Percentiles rank a stretch among this genome's conserved stretches.
phyloP scores from a whole-genome alignment of 2,113 vertebrate genomes.

The Clarias macrocephalus region DNA sequence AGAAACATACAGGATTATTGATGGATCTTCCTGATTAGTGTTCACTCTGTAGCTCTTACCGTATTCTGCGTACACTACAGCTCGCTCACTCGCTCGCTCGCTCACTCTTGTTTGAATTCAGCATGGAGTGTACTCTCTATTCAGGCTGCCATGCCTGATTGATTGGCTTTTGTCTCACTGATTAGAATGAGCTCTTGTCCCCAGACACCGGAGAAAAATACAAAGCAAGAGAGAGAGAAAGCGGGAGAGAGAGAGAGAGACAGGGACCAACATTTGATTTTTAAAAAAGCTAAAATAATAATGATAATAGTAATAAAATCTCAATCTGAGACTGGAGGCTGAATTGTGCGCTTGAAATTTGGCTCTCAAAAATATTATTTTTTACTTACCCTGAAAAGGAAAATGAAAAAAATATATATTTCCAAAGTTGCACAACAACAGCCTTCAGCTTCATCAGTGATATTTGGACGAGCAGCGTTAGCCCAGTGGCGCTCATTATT shows the following conservation, averaged over 20 bases:
- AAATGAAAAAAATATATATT: too few species aligned
- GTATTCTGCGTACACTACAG: conserved; percentile 23
- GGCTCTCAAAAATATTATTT: too few species aligned
- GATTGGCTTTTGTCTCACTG: conserved; percentile 58
- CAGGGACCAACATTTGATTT: conserved; percentile 30
- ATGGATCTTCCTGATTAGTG: conserved; percentile 42
- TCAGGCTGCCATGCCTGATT: conserved; percentile 52
- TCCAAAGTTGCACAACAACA: too few species aligned
- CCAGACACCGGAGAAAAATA: conserved; percentile 29
- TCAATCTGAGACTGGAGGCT: conserved; percentile 47
- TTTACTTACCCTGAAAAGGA: too few species aligned
- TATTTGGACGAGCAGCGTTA: too few species aligned
- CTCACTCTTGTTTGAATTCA: conserved; percentile 36
- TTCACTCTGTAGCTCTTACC: conserved; percentile 35
- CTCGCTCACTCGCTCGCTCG: conserved; percentile 16
- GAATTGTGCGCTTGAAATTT: conserved; percentile 13
- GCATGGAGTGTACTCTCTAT: conserved; percentile 38
- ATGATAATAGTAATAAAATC: conserved; percentile 31
- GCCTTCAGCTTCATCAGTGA: too few species aligned
- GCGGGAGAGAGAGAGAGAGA: conserved; percentile 12
- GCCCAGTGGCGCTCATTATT: too few species aligned
- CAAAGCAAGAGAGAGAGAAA: conserved; percentile 8
- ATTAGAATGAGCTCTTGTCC: conserved; percentile 51
- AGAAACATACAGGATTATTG: conserved; percentile 35
- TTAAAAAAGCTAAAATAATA: conserved; percentile 1